Percentiles rank a stretch among this genome's conserved stretches.
phyloP scores from a whole-genome alignment of 1,140 invertebrate genomes.

The Caenorhabditis inopinata region DNA sequence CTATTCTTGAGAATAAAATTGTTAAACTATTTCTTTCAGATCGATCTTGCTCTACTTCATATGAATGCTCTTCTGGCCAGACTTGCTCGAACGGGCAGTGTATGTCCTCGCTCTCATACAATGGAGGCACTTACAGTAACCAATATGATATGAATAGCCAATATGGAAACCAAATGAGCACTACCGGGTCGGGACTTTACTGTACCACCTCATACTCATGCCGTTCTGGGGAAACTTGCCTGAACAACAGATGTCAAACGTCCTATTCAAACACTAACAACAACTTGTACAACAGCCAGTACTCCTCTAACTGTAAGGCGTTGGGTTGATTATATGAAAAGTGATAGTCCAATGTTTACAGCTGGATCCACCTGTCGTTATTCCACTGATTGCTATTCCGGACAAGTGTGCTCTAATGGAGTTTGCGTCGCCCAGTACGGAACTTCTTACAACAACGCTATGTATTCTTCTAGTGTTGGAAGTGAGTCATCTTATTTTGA shows the following conservation, averaged over 20 bases:
- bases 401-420: conserved; percentile 25
- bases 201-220: conserved; percentile 12
- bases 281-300: not conserved
- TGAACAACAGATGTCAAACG: conserved; percentile 20
- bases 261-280: conserved; percentile 9
- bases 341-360: not conserved
- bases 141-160: conserved; percentile 17
- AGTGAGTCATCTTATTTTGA: not conserved
- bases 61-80: conserved; percentile 4
- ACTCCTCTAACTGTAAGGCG: not conserved
- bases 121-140: not conserved
- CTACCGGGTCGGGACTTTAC: not conserved
- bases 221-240: not conserved
- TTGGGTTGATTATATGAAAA: too few species aligned
- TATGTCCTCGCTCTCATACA: conserved; percentile 3
- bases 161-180: conserved; percentile 6
- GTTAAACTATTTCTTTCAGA: not conserved
- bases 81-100: conserved; percentile 15
- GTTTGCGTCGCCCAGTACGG: conserved; percentile 1
- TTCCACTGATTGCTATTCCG: not conserved
- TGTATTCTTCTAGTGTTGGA: not conserved
- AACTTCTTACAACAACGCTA: conserved; percentile 22
- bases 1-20: too few species aligned
- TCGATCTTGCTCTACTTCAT: not conserved
- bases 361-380: conserved; percentile 25